Evolutionary conservation across 2,888 invertebrate genomes (phyloP).

Genomic region (Ptychoptera contaminata): DNA sequence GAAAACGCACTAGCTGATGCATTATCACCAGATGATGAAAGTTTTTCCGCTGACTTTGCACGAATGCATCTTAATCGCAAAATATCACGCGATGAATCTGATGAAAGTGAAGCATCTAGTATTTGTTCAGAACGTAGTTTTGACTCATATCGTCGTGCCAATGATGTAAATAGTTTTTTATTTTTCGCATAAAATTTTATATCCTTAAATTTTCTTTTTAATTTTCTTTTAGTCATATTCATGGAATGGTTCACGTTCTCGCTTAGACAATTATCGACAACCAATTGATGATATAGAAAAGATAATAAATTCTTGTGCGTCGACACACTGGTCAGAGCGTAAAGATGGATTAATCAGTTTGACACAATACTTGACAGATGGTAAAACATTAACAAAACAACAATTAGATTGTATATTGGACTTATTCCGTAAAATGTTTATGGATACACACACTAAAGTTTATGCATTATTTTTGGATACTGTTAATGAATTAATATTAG

Average conservation of each 20-base stretch:
- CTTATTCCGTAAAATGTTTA: constrained; percentile 90
- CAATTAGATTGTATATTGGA: constrained; percentile 71
- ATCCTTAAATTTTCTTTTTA: constrained; percentile 8
- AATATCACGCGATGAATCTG: constrained; percentile 54
- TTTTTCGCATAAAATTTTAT: not conserved
- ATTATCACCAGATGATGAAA: constrained; percentile 39
- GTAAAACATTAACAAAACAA: constrained; percentile 37
- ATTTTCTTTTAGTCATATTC: constrained; percentile 50
- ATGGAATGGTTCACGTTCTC: constrained; percentile 67
- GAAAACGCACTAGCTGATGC: constrained; percentile 69
- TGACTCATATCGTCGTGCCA: constrained; percentile 62
- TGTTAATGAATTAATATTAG: constrained; percentile 72
- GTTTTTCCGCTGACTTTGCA: constrained; percentile 19
- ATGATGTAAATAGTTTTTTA: constrained; percentile 57
- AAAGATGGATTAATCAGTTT: constrained; percentile 83
- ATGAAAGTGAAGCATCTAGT: constrained; percentile 89
- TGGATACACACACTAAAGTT: constrained; percentile 90
- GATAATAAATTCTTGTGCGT: constrained; percentile 75
- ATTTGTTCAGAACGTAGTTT: constrained; percentile 85
- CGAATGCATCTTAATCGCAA: constrained; percentile 34
- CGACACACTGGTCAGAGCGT: constrained; percentile 85
- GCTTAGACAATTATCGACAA: constrained; percentile 47
- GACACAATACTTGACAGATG: constrained; percentile 47
- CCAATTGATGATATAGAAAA: constrained; percentile 63
- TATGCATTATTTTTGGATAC: constrained; percentile 88